A percentile compares a stretch with the other conserved stretches of the same genome.
Evolutionary conservation across 2,113 vertebrate genomes (phyloP).

Genomic region (Cardinalis cardinalis): DNA sequence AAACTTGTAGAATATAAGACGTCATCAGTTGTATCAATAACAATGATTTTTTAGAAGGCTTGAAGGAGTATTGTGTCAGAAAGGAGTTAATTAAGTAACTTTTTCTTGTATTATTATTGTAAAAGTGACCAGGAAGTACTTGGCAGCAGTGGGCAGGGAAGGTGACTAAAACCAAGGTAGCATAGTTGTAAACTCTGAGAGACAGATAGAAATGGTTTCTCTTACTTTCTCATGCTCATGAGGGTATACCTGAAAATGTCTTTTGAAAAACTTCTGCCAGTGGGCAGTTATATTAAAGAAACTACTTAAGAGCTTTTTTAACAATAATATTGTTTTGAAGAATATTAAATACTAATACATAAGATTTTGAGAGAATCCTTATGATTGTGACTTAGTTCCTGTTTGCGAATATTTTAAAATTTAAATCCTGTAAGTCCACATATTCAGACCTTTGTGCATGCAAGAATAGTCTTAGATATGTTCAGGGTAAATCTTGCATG

Average conservation of each 20-base stretch:
- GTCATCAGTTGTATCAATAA: background rate
- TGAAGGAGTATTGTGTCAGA: background rate
- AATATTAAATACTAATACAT: background rate
- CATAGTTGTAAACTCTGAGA: background rate
- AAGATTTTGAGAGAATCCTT: background rate
- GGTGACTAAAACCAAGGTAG: background rate
- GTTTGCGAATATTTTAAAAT: background rate
- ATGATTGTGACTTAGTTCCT: background rate
- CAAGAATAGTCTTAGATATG: background rate
- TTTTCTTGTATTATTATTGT: background rate
- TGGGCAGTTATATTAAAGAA: background rate
- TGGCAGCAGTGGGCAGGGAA: background rate
- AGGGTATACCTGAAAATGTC: background rate
- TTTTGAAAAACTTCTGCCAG: background rate
- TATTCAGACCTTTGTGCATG: background rate
- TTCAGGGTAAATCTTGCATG: background rate
- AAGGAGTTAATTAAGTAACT: background rate
- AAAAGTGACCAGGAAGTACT: background rate
- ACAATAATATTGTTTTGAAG: background rate
- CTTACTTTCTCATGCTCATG: background rate
- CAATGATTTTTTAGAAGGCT: background rate
- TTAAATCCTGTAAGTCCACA: background rate
- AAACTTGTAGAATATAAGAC: background rate
- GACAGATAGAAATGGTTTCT: background rate
- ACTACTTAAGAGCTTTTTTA: background rate